phyloP scores from a whole-genome alignment of 2,113 vertebrate species.

The Tauraco erythrolophus region DNA sequence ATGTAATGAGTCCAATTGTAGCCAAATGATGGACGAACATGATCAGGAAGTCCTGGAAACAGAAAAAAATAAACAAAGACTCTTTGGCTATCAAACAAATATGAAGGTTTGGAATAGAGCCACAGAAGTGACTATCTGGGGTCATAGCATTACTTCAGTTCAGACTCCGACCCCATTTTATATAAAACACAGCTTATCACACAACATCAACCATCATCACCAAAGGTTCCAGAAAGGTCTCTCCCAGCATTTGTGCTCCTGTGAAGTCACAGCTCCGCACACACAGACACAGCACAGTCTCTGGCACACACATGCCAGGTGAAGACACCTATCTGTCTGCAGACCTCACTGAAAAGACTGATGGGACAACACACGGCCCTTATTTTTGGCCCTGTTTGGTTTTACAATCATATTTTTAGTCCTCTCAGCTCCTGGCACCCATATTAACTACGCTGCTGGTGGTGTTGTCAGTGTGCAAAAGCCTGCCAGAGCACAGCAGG shows the following conservation, averaged over 20 bases:
- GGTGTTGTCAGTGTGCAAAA: neutral
- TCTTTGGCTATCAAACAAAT: neutral
- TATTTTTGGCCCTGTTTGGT: neutral
- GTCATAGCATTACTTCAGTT: neutral
- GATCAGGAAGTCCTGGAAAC: slow-evolving; percentile 90
- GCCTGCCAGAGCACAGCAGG: neutral
- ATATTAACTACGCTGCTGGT: neutral
- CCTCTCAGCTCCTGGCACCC: neutral
- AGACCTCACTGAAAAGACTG: neutral
- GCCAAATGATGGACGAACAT: slow-evolving; percentile 97
- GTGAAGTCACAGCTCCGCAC: neutral
- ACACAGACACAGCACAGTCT: neutral
- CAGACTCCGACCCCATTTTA: neutral
- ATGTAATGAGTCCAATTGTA: slow-evolving; percentile 88
- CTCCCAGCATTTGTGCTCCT: neutral
- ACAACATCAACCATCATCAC: neutral
- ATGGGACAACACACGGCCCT: neutral
- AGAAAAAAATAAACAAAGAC: neutral
- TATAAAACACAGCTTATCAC: neutral
- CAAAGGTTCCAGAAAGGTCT: neutral
- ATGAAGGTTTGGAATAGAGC: neutral
- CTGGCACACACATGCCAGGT: neutral
- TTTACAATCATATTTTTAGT: neutral
- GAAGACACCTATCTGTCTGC: neutral
- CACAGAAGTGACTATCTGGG: neutral